Evolutionary conservation across 30 jellyfish, hydroid and myxozoan species (phyloP).

Genomic region (Pelagia noctiluca): DNA sequence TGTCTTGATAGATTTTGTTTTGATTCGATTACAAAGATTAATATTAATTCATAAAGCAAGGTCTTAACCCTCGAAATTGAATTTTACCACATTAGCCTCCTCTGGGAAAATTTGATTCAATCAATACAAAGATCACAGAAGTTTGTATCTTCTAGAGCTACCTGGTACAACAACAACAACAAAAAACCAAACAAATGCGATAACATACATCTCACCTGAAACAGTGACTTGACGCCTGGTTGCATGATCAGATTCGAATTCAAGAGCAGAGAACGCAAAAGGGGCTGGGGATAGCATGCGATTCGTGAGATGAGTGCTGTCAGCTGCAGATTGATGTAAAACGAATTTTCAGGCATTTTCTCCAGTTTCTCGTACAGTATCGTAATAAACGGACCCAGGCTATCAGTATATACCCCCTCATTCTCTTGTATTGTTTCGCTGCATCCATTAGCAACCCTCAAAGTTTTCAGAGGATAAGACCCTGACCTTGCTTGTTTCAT

Average conservation of each 20-base stretch:
- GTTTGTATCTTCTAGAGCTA: no score
- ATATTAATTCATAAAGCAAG: no score
- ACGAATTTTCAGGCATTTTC: slow-evolving; percentile 71
- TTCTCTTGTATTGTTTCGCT: background rate
- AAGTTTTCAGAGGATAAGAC: background rate
- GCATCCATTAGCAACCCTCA: slow-evolving; percentile 40
- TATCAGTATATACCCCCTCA: slow-evolving; percentile 38
- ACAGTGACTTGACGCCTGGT: slow-evolving; percentile 93
- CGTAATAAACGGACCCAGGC: slow-evolving; percentile 92
- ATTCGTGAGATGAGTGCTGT: slow-evolving; percentile 87
- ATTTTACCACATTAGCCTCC: no score
- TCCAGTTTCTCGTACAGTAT: slow-evolving; percentile 82
- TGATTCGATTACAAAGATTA: no score
- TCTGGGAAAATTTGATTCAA: no score
- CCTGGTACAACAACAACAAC: background rate
- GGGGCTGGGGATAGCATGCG: slow-evolving; percentile 98
- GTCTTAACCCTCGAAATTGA: no score
- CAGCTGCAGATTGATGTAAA: slow-evolving; percentile 80
- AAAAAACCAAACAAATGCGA: background rate
- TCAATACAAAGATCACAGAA: no score
- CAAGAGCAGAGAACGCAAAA: slow-evolving; percentile 88
- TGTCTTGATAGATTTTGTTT: no score
- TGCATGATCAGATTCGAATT: slow-evolving; percentile 90
- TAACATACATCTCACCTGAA: slow-evolving; percentile 81
- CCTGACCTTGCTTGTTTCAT: background rate